phyloP scores from a whole-genome alignment of 2,888 invertebrate species.

The Alcis repandata region DNA sequence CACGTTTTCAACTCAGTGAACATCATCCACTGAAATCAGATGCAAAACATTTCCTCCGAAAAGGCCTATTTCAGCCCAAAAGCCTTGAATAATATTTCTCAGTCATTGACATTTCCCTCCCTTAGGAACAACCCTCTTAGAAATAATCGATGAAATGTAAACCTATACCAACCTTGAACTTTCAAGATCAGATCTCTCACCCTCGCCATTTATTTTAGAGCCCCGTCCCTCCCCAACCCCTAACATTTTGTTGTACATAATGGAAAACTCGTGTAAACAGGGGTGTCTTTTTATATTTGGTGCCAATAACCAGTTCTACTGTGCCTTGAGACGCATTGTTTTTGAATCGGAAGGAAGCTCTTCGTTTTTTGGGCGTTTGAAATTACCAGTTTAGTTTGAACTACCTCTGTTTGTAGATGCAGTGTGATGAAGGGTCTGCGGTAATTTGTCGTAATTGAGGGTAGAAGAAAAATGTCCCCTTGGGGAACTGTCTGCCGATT shows the following conservation, averaged over 20 bases:
- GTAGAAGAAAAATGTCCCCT: constrained; percentile 22
- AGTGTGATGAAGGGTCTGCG: constrained; percentile 1
- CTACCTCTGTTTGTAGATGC: constrained; percentile 1
- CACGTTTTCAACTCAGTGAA: background rate
- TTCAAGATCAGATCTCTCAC: constrained; percentile 31
- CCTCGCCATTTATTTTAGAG: constrained; percentile 31
- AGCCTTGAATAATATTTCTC: constrained; percentile 16
- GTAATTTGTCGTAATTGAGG: constrained; percentile 3
- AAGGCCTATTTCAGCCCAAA: constrained; percentile 1
- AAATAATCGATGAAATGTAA: constrained; percentile 32
- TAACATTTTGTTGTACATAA: constrained; percentile 34
- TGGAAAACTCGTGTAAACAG: constrained; percentile 35
- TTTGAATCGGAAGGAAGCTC: background rate
- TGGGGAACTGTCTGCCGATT: constrained; percentile 23
- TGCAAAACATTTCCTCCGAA: background rate
- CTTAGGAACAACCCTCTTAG: constrained; percentile 14
- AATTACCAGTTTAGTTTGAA: constrained; percentile 13
- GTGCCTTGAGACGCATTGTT: constrained; percentile 11
- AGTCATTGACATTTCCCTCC: constrained; percentile 20
- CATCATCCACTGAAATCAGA: background rate
- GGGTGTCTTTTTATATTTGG: constrained; percentile 34
- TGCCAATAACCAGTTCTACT: constrained; percentile 3
- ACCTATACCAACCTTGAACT: constrained; percentile 38
- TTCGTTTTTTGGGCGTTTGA: background rate
- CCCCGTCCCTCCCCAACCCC: constrained; percentile 17